Percentiles rank a stretch among this genome's conserved stretches.
Evolutionary conservation across 2,888 invertebrate genomes (phyloP).

Genomic region (Diarsia dahlii): DNA sequence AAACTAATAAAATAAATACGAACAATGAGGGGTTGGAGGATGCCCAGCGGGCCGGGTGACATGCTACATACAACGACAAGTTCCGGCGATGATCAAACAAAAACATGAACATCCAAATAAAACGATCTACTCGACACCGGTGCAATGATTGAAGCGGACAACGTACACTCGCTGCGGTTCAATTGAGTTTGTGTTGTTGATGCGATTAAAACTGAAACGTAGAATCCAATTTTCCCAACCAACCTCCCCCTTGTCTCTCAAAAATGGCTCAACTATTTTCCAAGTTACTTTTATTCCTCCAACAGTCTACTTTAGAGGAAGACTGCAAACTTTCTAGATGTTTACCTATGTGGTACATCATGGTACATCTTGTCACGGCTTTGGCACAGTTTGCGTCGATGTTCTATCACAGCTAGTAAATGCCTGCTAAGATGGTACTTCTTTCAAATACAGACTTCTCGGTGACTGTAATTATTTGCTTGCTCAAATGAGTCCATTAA

Average conservation of each 20-base stretch:
- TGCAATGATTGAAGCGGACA: slow-evolving; percentile 88
- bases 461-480: background rate
- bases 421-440: background rate
- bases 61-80: slow-evolving; percentile 86
- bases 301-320: background rate
- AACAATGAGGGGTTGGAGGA: slow-evolving; percentile 91
- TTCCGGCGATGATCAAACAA: slow-evolving; percentile 83
- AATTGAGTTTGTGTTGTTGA: slow-evolving; percentile 76
- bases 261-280: background rate
- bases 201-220: background rate
- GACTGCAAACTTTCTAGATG: background rate
- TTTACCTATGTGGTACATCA: background rate
- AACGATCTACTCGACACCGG: slow-evolving; percentile 87
- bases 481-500: background rate
- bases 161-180: slow-evolving; percentile 77
- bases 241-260: background rate
- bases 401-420: background rate
- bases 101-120: slow-evolving; percentile 86
- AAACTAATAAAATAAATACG: slow-evolving; percentile 85
- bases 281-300: background rate
- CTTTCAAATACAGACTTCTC: background rate
- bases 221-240: slow-evolving; percentile 18
- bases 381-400: background rate
- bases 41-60: slow-evolving; percentile 90
- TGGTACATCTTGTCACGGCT: background rate